These are phyloP conservation scores for Anguilla rostrata DNA, from an alignment of 2,113 vertebrate genomes.

Conservation along the genomic window DNA sequence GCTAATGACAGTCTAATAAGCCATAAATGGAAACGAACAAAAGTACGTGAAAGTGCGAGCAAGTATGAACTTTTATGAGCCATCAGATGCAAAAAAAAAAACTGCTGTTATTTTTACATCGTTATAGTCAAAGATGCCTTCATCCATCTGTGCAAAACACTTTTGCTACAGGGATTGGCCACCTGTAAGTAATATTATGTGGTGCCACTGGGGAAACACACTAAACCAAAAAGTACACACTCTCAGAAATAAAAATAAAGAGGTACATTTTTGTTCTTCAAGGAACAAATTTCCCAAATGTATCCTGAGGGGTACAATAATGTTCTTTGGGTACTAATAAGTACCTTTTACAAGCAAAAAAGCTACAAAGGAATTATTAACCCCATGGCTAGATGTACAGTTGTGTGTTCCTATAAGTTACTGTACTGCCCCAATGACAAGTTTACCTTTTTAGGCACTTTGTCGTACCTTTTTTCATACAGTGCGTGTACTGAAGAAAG, in stretches of 20 bases:
- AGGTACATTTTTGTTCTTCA: too few species aligned
- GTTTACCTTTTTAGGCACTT: too few species aligned
- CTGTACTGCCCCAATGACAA: too few species aligned
- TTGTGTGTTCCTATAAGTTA: too few species aligned
- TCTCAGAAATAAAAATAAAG: too few species aligned
- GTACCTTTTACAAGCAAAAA: too few species aligned
- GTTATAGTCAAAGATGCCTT: neutral
- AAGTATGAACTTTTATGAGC: neutral
- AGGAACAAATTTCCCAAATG: too few species aligned
- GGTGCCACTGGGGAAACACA: neutral
- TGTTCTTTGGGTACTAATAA: too few species aligned
- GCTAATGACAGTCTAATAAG: neutral
- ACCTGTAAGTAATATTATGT: neutral
- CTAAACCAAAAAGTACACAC: neutral
- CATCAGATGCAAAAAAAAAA: neutral
- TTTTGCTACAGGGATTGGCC: conserved; percentile 4
- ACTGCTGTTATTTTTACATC: neutral
- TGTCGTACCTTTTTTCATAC: too few species aligned
- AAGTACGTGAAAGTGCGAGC: neutral
- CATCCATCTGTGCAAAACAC: conserved; percentile 5
- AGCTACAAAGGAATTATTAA: too few species aligned
- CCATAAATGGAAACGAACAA: neutral
- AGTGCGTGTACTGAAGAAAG: neutral
- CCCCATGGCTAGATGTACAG: too few species aligned
- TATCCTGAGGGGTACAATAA: too few species aligned